A percentile compares a stretch with the other conserved stretches of the same genome.
phyloP scores from a whole-genome alignment of 2,888 invertebrate species.

The Cetonia aurata region DNA sequence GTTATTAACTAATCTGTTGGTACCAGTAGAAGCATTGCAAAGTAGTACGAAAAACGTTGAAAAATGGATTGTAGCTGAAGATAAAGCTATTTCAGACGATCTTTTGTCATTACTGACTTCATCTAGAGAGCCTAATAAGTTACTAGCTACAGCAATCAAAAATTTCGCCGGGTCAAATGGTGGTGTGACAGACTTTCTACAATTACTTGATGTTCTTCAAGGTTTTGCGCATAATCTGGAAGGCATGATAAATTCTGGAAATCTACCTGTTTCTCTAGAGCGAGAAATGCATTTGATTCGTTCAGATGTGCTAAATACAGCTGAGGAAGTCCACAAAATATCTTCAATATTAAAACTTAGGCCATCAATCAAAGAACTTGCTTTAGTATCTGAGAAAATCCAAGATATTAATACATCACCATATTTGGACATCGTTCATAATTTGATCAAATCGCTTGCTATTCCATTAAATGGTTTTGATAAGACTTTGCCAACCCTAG shows the following conservation, averaged over 20 bases:
- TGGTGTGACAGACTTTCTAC: background rate
- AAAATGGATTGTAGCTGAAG: constrained; percentile 5
- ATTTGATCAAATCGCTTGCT: background rate
- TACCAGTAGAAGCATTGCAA: background rate
- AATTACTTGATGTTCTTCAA: background rate
- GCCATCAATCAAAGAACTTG: constrained; percentile 3
- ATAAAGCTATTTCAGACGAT: constrained; percentile 2
- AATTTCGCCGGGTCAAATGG: background rate
- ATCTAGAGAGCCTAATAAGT: background rate
- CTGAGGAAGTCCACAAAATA: background rate
- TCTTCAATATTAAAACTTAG: constrained; percentile 6
- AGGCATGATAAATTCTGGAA: background rate
- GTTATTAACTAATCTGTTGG: background rate
- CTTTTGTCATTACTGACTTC: background rate
- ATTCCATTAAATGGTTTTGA: constrained; percentile 8
- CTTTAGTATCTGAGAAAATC: background rate
- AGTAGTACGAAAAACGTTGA: background rate
- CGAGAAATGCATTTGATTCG: background rate
- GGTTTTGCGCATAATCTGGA: constrained; percentile 2
- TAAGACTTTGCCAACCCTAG: background rate
- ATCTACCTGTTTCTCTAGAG: background rate
- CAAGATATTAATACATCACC: background rate
- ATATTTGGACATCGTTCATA: background rate
- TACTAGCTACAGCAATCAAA: background rate
- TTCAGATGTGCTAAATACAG: background rate